Base-by-base conservation (phyloP, 2,888 invertebrate species). In the Tenthredo livida region DNA sequence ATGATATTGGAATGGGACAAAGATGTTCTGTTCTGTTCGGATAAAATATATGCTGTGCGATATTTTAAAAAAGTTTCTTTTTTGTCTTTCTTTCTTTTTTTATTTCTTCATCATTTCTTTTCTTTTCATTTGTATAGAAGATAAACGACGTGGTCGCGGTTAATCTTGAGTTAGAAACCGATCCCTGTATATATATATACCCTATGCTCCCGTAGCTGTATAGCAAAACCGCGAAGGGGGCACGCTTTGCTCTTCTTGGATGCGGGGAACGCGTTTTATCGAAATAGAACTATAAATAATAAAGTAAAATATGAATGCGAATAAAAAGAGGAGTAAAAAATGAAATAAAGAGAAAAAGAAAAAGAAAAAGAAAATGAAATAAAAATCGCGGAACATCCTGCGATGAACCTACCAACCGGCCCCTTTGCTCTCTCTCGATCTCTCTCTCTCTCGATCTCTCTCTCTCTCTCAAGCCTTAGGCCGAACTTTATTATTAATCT, bases 401-500 rank as follows among this genome's bases (percentile, higher is more conserved):
- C 21, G 50, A 17, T 29, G 50, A 77, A 33, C 25, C n/a, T 25
- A 43, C 50, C 50, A n/a, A 25, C 21, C 43, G 73, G 73, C 47
- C 75, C 7, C 73, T 29, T 15, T 33, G 3, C n/a, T 21, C 9
- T n/a, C n/a, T 7, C n/a, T 21, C n/a, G 33, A 33, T 29, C 25
- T 65, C 25, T 4, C 33, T 29, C 25, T 65, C 25, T 4, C 33
- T 5, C 33, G 29, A 29, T 67, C 6, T 67, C 33, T 29, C 67
- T 17, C 2, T 67, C 6, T 67, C 33, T 29, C 67, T 17, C 2
- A 40, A 12, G 77, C 77, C 77, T 77, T 33, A n/a, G 50, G 77
- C 80, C 61, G 15, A 80, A 61, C 61, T 80, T 80, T 37, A 61
- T 80, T 80, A 80, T 61, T 40, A 61, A 80, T 80, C 80, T 50